These are phyloP conservation scores for Drosophila oshimai DNA, from an alignment of 1,140 invertebrate genomes.

Conservation along the genomic window DNA sequence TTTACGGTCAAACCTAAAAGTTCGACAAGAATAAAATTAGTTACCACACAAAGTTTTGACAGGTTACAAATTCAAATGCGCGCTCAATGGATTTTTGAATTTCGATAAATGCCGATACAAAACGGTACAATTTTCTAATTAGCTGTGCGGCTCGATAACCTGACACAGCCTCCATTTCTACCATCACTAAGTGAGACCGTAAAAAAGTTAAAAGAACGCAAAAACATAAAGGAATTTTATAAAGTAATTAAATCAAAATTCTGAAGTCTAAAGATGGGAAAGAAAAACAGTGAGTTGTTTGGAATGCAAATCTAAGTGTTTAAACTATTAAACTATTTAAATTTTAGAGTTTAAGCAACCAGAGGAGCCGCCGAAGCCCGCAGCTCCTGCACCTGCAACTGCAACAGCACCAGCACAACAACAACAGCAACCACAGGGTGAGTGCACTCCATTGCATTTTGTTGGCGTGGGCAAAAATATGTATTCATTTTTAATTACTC, in stretches of 20 bases:
- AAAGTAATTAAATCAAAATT: not conserved
- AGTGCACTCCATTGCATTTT: not conserved
- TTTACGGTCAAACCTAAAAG: no score
- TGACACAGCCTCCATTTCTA: no score
- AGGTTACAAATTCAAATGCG: no score
- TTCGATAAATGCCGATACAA: no score
- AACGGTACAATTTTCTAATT: no score
- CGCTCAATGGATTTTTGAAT: no score
- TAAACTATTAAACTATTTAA: not conserved
- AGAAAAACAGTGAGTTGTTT: constrained; percentile 36
- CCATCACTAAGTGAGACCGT: not conserved
- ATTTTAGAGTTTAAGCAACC: constrained; percentile 16
- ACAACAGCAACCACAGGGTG: constrained; percentile 17
- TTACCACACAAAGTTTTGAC: no score
- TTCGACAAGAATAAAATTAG: no score
- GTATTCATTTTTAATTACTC: not conserved
- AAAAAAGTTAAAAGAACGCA: not conserved
- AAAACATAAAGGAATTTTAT: not conserved
- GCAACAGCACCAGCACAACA: no score
- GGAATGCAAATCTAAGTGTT: no score
- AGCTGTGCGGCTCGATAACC: no score
- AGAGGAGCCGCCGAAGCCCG: not conserved
- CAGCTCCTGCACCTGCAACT: not conserved
- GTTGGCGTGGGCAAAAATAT: not conserved
- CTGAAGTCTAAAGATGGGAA: constrained; percentile 18